Percentiles rank a stretch among this genome's conserved stretches.
Conservation (phyloP, 2,113 vertebrate genomes). For the Lynx canadensis region DNA sequence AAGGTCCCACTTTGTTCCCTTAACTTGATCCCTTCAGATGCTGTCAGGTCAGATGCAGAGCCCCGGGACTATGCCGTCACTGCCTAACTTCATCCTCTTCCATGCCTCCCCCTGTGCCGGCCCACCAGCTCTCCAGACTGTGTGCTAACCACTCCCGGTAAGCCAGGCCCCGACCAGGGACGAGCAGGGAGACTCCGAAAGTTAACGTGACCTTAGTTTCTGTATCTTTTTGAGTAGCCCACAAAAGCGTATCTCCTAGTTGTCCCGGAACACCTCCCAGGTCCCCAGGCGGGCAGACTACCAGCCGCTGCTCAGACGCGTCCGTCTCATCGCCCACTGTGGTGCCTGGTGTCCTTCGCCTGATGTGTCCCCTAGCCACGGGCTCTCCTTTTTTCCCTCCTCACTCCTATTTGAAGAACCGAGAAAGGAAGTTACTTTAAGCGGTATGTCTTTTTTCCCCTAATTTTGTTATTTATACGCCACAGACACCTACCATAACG, state of each 20-base stretch:
- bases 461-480: not conserved
- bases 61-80: not conserved
- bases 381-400: no score
- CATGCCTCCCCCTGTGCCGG: not conserved
- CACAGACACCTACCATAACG: not conserved
- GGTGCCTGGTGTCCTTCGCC: not conserved
- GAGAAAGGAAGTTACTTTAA: not conserved
- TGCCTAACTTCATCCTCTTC: not conserved
- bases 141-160: not conserved
- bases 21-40: not conserved
- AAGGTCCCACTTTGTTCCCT: not conserved
- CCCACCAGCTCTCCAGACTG: not conserved
- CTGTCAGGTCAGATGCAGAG: not conserved
- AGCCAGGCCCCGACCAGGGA: not conserved
- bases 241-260: not conserved
- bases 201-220: not conserved
- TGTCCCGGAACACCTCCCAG: not conserved
- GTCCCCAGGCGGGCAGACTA: not conserved
- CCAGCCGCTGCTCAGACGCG: not conserved
- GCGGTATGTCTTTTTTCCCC: not conserved
- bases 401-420: not conserved
- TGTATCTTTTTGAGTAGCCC: not conserved
- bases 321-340: fast-evolving
- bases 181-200: not conserved
- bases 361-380: not conserved